These are phyloP conservation scores for Psylliodes chrysocephalus DNA, from an alignment of 2,888 invertebrate genomes.

Conservation along the genomic window DNA sequence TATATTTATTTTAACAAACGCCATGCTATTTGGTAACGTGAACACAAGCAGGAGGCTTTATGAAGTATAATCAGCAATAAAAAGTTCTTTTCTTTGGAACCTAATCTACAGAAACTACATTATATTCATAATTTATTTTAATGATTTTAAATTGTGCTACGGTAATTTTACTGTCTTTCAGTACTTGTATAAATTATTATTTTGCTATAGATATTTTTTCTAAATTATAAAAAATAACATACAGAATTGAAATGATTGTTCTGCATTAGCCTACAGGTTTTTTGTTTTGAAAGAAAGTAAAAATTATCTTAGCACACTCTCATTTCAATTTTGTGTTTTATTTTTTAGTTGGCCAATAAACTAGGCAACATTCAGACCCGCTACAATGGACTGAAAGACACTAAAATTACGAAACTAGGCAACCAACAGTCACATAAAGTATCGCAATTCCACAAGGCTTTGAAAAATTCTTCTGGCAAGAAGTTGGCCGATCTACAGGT, in stretches of 20 bases:
- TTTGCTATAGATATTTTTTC: neutral
- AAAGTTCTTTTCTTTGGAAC: no score
- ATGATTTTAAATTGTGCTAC: conserved; percentile 49
- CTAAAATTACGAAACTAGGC: conserved; percentile 87
- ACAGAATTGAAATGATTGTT: conserved; percentile 55
- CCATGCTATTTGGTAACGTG: no score
- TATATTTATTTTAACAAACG: no score
- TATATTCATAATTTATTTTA: no score
- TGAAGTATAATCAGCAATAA: no score
- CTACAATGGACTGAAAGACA: conserved; percentile 89
- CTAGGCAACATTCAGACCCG: conserved; percentile 76
- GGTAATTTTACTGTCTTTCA: conserved; percentile 71
- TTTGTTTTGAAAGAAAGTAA: conserved; percentile 49
- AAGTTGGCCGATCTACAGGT: conserved; percentile 90
- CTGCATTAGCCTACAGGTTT: no score
- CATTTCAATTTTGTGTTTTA: conserved; percentile 42
- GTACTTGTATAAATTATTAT: conserved; percentile 39
- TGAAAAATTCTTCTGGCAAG: conserved; percentile 86
- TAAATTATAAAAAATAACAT: conserved; percentile 35
- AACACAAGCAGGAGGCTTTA: no score
- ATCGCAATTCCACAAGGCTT: conserved; percentile 93
- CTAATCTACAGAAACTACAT: no score
- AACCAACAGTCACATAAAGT: conserved; percentile 91
- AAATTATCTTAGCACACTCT: conserved; percentile 51
- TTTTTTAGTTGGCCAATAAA: conserved; percentile 60